Percentiles rank a stretch among this genome's conserved stretches.
These are phyloP conservation scores for Colostygia pectinataria DNA, from an alignment of 2,888 invertebrate genomes.

Conservation along the genomic window DNA sequence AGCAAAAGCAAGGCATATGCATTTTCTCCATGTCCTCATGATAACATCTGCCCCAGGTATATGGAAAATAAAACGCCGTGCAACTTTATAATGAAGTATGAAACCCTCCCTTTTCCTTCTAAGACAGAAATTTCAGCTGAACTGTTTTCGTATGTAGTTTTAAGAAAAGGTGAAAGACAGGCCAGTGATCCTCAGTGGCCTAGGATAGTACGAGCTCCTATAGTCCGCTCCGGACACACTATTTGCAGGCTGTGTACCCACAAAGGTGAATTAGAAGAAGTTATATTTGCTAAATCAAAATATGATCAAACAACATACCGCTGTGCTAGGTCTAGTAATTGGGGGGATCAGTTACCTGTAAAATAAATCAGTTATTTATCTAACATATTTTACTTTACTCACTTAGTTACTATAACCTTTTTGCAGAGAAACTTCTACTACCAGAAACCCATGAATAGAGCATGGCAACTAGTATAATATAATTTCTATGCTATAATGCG, in stretches of 20 bases:
- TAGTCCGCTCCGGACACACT: conserved; percentile 87
- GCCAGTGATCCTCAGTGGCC: conserved; percentile 87
- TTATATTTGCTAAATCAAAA: conserved; percentile 89
- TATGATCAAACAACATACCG: conserved; percentile 90
- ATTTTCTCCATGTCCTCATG: conserved; percentile 95
- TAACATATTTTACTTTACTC: no score
- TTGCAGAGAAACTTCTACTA: no score
- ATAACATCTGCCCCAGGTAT: conserved; percentile 89
- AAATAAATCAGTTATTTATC: conserved; percentile 50
- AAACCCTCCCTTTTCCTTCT: conserved; percentile 77
- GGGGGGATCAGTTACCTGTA: conserved; percentile 92
- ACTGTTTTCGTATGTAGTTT: conserved; percentile 90
- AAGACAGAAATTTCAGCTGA: conserved; percentile 76
- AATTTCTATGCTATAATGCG: no score
- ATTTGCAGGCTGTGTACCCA: conserved; percentile 91
- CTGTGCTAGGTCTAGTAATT: conserved; percentile 88
- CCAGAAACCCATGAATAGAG: no score
- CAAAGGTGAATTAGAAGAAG: conserved; percentile 88
- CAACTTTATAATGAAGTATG: conserved; percentile 87
- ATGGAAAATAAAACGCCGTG: conserved; percentile 87
- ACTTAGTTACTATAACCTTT: no score
- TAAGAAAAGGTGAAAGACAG: conserved; percentile 87
- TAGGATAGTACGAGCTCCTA: conserved; percentile 88
- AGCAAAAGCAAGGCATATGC: conserved; percentile 79
- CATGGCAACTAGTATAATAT: no score